Percentiles rank a stretch among this genome's conserved stretches.
These are phyloP conservation scores for Dinoponera quadriceps DNA, from an alignment of 1,140 invertebrate genomes.

Conservation along the genomic window DNA sequence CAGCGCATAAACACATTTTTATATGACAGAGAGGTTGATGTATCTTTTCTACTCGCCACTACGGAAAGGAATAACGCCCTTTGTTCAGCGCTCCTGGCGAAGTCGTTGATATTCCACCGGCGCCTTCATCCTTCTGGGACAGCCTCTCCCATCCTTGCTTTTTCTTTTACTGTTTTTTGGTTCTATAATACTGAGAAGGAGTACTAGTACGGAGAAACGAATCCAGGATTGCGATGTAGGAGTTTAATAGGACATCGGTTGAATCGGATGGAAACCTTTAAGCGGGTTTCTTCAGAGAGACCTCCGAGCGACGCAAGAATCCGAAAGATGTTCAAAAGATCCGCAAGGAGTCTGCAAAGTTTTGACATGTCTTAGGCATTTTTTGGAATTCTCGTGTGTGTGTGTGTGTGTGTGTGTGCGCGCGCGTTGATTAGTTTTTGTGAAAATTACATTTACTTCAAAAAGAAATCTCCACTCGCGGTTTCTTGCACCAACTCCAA, in stretches of 20 bases:
- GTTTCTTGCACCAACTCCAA: background rate
- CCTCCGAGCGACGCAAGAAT: background rate
- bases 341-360: background rate
- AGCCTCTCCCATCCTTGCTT: constrained; percentile 39
- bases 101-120: constrained; percentile 82
- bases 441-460: constrained; percentile 15
- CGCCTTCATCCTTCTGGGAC: constrained; percentile 74
- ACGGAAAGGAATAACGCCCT: constrained; percentile 76
- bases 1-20: constrained; percentile 83
- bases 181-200: constrained; percentile 24
- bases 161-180: constrained; percentile 22
- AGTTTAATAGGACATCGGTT: constrained; percentile 33
- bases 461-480: background rate
- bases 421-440: too few relatives aligned
- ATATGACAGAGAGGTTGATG: constrained; percentile 82
- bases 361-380: constrained; percentile 3
- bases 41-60: constrained; percentile 76
- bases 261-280: constrained; percentile 38
- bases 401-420: too few relatives aligned
- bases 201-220: constrained; percentile 14
- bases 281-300: constrained; percentile 11
- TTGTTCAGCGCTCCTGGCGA: constrained; percentile 73
- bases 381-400: background rate
- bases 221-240: constrained; percentile 9
- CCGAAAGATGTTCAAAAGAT: constrained; percentile 28